Conservation (phyloP, 2,888 invertebrate species). For the Embidobia sp. region DNA sequence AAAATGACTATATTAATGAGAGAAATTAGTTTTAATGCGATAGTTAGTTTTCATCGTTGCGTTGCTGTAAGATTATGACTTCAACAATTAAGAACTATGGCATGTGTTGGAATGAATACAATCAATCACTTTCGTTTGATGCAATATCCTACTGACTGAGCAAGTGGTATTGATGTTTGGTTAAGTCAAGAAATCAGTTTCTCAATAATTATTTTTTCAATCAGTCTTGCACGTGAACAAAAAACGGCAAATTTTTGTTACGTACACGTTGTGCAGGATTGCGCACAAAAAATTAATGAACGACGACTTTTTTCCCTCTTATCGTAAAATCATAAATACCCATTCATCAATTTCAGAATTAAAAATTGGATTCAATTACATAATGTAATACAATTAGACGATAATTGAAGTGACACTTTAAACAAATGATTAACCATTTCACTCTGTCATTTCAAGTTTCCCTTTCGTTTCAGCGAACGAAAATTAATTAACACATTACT, state of each 20-base stretch:
- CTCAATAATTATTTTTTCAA: conserved; percentile 28
- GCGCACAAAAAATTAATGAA: too few species aligned
- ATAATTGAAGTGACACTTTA: background rate
- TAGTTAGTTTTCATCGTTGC: conserved; percentile 52
- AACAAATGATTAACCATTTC: background rate
- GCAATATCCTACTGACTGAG: conserved; percentile 42
- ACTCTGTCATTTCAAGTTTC: background rate
- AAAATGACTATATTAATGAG: conserved; percentile 46
- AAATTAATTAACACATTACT: conserved; percentile 22
- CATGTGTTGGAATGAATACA: conserved; percentile 41
- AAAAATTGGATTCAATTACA: background rate
- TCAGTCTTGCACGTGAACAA: background rate
- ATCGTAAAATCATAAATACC: background rate
- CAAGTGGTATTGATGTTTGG: conserved; percentile 24
- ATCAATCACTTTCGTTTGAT: conserved; percentile 56
- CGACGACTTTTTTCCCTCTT: background rate
- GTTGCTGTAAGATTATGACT: conserved; percentile 49
- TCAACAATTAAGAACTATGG: conserved; percentile 57
- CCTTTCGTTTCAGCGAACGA: background rate
- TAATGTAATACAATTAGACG: background rate
- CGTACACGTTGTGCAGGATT: too few species aligned
- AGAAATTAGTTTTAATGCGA: conserved; percentile 52
- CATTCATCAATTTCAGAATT: background rate
- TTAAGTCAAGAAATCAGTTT: conserved; percentile 23
- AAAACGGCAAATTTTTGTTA: too few species aligned